phyloP scores from a whole-genome alignment of 2,113 vertebrate species.

The Cololabis saira region DNA sequence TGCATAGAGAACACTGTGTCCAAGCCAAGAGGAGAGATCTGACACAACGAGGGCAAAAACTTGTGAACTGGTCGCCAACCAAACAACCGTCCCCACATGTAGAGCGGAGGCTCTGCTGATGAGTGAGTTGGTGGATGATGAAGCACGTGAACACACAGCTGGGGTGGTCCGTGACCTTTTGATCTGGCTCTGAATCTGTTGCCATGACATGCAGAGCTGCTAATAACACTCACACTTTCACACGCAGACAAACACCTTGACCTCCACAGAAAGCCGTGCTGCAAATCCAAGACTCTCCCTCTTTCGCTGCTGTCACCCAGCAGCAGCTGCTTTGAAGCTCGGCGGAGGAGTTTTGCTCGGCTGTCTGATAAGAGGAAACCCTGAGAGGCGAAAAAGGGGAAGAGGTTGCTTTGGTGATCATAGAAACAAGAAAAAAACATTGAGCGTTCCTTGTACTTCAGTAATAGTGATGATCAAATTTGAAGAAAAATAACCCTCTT shows the following conservation, averaged over 20 bases:
- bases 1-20: conserved; percentile 37
- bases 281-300: conserved; percentile 25
- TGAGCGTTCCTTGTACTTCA: neutral
- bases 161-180: conserved; percentile 75
- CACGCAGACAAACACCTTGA: conserved; percentile 55
- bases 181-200: conserved; percentile 71
- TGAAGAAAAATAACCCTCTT: neutral
- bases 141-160: conserved; percentile 73
- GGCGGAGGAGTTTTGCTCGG: conserved; percentile 32
- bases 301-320: conserved; percentile 24
- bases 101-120: conserved; percentile 62
- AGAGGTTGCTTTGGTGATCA: conserved; percentile 5
- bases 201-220: conserved; percentile 64
- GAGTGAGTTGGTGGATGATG: conserved; percentile 38
- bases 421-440: conserved; percentile 23
- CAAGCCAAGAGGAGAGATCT: conserved; percentile 53
- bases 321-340: conserved; percentile 42
- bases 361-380: conserved; percentile 27
- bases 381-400: conserved; percentile 1
- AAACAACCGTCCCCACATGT: conserved; percentile 42
- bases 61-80: conserved; percentile 46
- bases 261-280: conserved; percentile 35
- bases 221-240: conserved; percentile 55
- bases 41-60: conserved; percentile 45
- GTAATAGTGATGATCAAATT: neutral